Base-by-base conservation (phyloP, 2,797 vertebrate genomes). In the Sebastes miniatus region DNA sequence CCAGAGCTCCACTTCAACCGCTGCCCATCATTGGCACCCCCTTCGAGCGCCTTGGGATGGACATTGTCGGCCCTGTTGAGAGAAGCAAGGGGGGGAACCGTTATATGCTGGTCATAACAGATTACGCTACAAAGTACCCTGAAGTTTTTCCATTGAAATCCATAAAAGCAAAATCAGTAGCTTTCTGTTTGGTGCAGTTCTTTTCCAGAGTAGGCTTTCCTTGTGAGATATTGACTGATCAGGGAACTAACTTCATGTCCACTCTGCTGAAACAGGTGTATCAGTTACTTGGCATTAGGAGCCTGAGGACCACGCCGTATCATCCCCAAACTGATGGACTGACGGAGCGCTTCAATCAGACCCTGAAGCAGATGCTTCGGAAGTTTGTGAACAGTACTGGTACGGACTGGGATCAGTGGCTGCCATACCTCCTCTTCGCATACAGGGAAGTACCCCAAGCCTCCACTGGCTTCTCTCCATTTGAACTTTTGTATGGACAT, bases 221-320 rank as follows among this genome's bases (percentile, higher is more conserved):
- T 74, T 81, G 3, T 7, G 74, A 84, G 10, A 31, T 31, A 81
- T 85, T 36, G 1, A 63, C 47, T 22, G 31, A 77, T 7, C 47
- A 47, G 14, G 76, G 59, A 3, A 59, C 64, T 57, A 58, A 58
- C 54, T 79, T 79, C 12, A 59, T 66, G 27, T 72, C 50, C 3
- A 65, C n/a, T 2, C 20, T 72, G 29, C 29, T 31, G 29, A 31
- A 31, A 31, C 29, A 31, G 29, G 29, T 31, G 29, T 31, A 31
- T 31, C 29, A 31, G 29, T 31, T 31, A 31, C 29, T 31, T 31
- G 29, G 29, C 29, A 31, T 31, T 6, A 31, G 29, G 29, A 31
- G 29, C 29, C 29, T 31, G 29, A 31, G 29, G 4, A 56, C 54
- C 6, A 57, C 32, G 2, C 61, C 72, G 0, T 56, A 77, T 11